phyloP scores from a whole-genome alignment of 2,113 vertebrate species.

The Rhea americana region DNA sequence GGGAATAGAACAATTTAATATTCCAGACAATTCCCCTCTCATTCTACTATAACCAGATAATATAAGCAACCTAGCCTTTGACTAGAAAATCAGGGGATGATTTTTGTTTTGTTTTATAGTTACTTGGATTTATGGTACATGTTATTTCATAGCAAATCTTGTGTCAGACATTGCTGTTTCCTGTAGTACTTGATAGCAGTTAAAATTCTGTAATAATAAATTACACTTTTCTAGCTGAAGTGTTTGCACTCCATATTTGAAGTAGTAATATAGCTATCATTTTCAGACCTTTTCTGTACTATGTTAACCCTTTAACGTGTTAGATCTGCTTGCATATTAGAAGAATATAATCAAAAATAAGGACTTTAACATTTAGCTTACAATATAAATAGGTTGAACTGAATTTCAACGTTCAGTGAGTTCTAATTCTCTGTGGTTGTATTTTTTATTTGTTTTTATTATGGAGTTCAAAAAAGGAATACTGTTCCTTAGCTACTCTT shows the following conservation, averaged over 20 bases:
- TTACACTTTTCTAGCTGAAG: neutral
- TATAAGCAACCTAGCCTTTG: neutral
- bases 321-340: neutral
- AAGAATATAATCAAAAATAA: neutral
- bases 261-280: neutral
- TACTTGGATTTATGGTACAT: neutral
- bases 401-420: neutral
- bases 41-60: neutral
- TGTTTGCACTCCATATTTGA: neutral
- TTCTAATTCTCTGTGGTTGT: neutral
- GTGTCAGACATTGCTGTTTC: neutral
- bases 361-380: neutral
- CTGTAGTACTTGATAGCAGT: neutral
- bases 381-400: neutral
- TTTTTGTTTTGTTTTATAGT: neutral
- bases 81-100: neutral
- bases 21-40: neutral
- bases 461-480: neutral
- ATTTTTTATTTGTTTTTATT: neutral
- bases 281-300: neutral
- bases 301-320: neutral
- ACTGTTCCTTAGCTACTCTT: neutral
- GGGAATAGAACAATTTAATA: neutral
- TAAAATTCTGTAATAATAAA: neutral
- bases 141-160: conserved; percentile 1